Evolutionary conservation across 1,140 invertebrate genomes (phyloP).

Genomic region (Macrobrachium nipponense): DNA sequence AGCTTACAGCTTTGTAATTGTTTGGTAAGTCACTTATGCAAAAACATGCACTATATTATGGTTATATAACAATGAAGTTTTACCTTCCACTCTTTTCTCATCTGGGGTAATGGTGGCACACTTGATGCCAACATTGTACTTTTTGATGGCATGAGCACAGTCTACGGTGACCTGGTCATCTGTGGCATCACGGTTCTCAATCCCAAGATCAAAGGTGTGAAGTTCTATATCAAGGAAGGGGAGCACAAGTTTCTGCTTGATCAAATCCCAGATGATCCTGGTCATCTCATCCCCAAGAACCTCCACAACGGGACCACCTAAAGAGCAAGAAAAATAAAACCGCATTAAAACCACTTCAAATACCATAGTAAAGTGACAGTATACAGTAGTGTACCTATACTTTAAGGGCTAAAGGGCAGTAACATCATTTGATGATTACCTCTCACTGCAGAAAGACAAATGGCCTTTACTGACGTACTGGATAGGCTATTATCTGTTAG

Average conservation of each 20-base stretch:
- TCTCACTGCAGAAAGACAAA: no score
- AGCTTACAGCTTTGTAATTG: no score
- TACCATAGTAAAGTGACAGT: neutral
- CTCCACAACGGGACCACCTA: slow-evolving; percentile 86
- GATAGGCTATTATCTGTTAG: no score
- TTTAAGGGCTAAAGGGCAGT: no score
- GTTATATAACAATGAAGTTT: slow-evolving; percentile 10
- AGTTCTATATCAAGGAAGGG: slow-evolving; percentile 97
- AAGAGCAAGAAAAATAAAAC: neutral
- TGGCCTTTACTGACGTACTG: no score
- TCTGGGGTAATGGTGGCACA: slow-evolving; percentile 99
- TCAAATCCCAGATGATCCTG: slow-evolving; percentile 97
- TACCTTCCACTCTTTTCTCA: slow-evolving; percentile 78
- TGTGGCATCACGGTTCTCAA: slow-evolving; percentile 93
- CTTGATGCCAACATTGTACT: slow-evolving; percentile 98
- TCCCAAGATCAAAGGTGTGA: slow-evolving; percentile 94
- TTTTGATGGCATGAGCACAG: slow-evolving; percentile 95
- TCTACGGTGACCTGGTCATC: slow-evolving; percentile 96
- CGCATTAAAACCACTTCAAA: neutral
- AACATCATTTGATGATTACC: no score
- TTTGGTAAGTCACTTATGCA: no score
- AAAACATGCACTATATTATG: no score
- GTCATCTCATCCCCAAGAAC: slow-evolving; percentile 99
- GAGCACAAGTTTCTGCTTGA: slow-evolving; percentile 96
- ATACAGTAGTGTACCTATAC: no score